A percentile compares a stretch with the other conserved stretches of the same genome.
Conservation (phyloP, 1,140 invertebrate genomes). For the Popillia japonica region DNA sequence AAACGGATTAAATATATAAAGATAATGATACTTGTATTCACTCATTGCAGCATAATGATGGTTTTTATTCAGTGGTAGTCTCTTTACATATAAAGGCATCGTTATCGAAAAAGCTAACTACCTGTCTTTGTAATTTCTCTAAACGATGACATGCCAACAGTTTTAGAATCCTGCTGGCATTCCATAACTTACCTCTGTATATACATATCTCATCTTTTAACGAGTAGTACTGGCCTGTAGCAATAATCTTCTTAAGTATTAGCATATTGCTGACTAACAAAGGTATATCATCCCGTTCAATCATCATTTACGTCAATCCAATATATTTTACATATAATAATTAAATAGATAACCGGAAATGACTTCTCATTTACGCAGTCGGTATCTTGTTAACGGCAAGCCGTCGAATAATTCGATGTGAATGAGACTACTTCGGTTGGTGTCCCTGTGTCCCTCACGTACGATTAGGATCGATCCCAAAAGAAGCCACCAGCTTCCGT, state of each 20-base stretch:
- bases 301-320: background rate
- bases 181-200: background rate
- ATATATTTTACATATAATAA: background rate
- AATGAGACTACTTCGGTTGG: background rate
- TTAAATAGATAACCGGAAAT: constrained; percentile 15
- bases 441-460: background rate
- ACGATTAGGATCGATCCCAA: background rate
- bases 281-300: background rate
- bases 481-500: background rate
- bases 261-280: background rate
- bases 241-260: background rate
- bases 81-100: no score
- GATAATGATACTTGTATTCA: no score
- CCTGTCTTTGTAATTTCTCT: no score
- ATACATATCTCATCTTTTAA: background rate
- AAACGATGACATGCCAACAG: no score
- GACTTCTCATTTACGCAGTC: constrained; percentile 2
- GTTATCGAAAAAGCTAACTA: no score
- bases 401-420: constrained; percentile 9
- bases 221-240: background rate
- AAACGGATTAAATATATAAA: no score
- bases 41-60: no score
- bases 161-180: background rate
- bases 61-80: no score
- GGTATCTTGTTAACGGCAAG: background rate